Evolutionary conservation across 1,140 invertebrate genomes (phyloP), one percentile per base, ranked within the genome.

Genomic region (Acromyrmex echinatior): DNA sequence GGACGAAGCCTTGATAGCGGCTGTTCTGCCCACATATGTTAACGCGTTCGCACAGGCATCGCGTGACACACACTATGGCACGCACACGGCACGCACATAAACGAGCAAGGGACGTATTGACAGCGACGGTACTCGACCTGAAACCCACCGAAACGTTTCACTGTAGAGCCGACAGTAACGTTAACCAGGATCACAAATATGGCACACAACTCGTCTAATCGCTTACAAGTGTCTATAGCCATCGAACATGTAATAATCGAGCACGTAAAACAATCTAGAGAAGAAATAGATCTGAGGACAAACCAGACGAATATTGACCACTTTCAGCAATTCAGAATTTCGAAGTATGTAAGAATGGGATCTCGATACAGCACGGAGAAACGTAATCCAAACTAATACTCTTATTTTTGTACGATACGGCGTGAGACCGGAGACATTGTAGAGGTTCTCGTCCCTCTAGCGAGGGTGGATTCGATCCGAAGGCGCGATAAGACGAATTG

Each of bases 21-120:
- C 76, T 70, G 80, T 86, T 90, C 86, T 87, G 88, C 86, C 86
- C 88, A 84, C 89, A 91, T 87, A 81, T 89, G 90, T 89, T 91
- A 87, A 89, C 90, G 90, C 79, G 68, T 91, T 91, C 78, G 81
- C 84, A 91, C 68, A 89, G 74, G 56, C 90, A 73, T 35, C 65
- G 87, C 79, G 87, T 77, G 89, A 91, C 87, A 70, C 79, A 87
- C 63, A 87, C 86, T 45, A 70, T 12, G 35, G 78, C 45, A 86
- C 76, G 81, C 76, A 88, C 86, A 88, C 87, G 82, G 90, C 71
- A 31, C 58, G 87, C 89, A 90, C 58, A n/a, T 58, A 82, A 90
- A 90, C 51, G 68, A 66, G 60, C 71, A 86, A 86, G 60, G 70
- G 51, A 86, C 82, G 82, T 86, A 84, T 84, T 84, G 80, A 76